These are phyloP conservation scores for Nemoura dubitans DNA, from an alignment of 2,888 invertebrate species.

Conservation along the genomic window DNA sequence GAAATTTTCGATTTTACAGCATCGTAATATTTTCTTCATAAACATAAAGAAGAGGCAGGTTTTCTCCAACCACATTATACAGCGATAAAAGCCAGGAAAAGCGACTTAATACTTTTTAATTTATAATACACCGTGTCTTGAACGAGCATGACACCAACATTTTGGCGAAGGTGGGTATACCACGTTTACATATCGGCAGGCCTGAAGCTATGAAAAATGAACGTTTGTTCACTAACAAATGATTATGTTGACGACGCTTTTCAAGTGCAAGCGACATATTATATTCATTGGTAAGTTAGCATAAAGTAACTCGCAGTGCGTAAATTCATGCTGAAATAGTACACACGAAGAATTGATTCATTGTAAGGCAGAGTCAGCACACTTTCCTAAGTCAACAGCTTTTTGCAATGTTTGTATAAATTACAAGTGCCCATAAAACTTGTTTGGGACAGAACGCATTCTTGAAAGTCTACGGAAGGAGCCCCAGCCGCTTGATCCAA, in stretches of 20 bases:
- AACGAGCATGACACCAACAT: no score
- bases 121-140: no score
- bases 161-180: no score
- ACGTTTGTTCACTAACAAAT: background rate
- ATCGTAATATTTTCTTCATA: background rate
- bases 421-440: background rate
- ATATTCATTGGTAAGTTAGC: background rate
- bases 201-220: background rate
- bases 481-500: background rate
- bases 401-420: constrained; percentile 12
- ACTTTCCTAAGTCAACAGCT: background rate
- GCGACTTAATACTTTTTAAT: no score
- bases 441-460: background rate
- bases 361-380: background rate
- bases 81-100: no score
- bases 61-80: no score
- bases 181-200: no score
- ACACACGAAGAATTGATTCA: background rate
- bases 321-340: background rate
- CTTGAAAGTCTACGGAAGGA: background rate
- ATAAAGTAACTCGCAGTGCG: background rate
- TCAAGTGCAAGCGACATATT: background rate
- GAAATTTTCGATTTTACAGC: background rate
- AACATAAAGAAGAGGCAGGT: background rate
- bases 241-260: background rate